These are phyloP conservation scores for Mus caroli DNA, from an alignment of 2,797 vertebrate species.

Conservation along the genomic window DNA sequence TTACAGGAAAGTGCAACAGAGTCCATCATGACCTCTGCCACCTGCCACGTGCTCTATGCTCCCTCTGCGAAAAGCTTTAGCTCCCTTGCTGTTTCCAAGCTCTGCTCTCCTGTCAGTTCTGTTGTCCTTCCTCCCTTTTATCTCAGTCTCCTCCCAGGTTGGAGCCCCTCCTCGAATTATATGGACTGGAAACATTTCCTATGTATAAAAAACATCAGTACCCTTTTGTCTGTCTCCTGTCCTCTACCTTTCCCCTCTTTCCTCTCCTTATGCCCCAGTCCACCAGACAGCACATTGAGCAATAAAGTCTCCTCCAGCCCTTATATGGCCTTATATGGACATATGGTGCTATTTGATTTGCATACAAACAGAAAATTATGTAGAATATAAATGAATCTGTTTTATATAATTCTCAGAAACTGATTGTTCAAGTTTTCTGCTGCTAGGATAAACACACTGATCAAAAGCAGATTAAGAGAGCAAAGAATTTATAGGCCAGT, in stretches of 20 bases:
- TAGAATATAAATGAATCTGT: background rate
- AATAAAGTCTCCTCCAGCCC: background rate
- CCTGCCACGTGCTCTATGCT: no score
- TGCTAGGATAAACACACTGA: background rate
- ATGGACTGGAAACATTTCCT: background rate
- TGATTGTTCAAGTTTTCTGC: background rate
- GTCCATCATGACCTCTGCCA: background rate
- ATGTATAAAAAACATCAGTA: background rate
- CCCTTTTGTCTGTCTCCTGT: background rate
- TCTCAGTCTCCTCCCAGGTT: background rate
- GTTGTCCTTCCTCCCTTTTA: background rate
- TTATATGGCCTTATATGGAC: background rate
- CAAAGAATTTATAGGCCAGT: background rate
- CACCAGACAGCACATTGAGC: background rate
- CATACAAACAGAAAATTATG: no score
- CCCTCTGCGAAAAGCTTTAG: background rate
- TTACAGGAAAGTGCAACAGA: background rate
- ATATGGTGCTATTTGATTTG: background rate
- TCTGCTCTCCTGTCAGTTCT: background rate
- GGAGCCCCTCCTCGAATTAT: background rate
- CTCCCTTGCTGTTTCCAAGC: rapidly evolving
- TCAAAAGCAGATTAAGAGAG: background rate
- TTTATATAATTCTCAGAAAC: background rate
- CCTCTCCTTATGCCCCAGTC: background rate
- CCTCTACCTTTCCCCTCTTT: background rate